phyloP scores from a whole-genome alignment of 1,140 invertebrate genomes.

The Trichonephila clavipes region DNA sequence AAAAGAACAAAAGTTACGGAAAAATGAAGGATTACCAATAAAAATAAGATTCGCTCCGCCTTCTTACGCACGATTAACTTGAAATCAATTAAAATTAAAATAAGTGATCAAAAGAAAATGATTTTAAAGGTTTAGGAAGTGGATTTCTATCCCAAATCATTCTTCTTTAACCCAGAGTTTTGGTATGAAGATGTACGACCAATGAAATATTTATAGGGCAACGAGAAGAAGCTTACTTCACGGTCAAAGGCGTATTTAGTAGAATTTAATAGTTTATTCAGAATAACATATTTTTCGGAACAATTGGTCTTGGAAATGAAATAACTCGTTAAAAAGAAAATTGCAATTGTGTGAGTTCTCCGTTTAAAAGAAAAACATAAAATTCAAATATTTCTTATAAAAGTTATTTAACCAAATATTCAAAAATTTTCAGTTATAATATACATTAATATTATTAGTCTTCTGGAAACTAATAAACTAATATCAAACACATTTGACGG shows the following conservation, averaged over 20 bases:
- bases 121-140: background rate
- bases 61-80: background rate
- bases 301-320: background rate
- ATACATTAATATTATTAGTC: too few relatives aligned
- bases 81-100: slow-evolving; percentile 6
- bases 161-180: background rate
- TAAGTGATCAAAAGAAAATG: background rate
- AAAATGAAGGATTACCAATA: background rate
- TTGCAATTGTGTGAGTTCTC: background rate
- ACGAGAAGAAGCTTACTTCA: background rate
- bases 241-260: background rate
- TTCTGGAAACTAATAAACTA: too few relatives aligned
- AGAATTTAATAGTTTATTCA: background rate
- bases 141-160: background rate
- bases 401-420: too few relatives aligned
- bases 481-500: too few relatives aligned
- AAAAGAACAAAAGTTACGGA: background rate
- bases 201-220: background rate
- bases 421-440: too few relatives aligned
- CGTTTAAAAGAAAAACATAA: background rate
- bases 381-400: background rate
- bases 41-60: background rate
- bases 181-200: background rate
- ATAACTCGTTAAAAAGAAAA: background rate
- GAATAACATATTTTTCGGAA: background rate